Conservation (phyloP, 2,797 vertebrate species). For the Rhinichthys osculus region DNA sequence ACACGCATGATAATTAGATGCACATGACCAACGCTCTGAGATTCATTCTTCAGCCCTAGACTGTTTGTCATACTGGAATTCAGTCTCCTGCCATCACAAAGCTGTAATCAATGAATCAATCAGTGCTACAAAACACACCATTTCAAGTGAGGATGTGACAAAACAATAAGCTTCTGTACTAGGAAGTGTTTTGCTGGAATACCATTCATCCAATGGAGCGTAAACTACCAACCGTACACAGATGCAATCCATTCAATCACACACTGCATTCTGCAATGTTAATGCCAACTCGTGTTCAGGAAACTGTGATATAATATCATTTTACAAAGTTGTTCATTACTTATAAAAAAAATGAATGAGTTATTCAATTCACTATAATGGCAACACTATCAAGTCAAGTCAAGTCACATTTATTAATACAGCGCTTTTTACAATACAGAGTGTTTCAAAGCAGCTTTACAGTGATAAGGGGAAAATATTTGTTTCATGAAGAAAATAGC, state of each 20-base stretch:
- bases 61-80: constrained; percentile 35
- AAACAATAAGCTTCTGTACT: constrained; percentile 43
- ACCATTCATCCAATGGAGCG: constrained; percentile 7
- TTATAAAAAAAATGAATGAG: constrained; percentile 32
- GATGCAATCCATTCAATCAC: constrained; percentile 1
- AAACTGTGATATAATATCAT: background rate
- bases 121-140: constrained; percentile 45
- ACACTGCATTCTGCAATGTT: background rate
- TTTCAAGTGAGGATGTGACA: constrained; percentile 42
- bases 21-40: constrained; percentile 69
- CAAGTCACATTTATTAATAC: too few species aligned
- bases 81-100: constrained; percentile 42
- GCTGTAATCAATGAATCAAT: constrained; percentile 47
- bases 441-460: too few species aligned
- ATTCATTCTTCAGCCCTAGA: constrained; percentile 48
- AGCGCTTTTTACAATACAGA: too few species aligned
- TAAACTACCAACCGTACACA: constrained; percentile 4
- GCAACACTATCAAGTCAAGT: constrained; percentile 10
- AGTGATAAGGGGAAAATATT: too few species aligned
- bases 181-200: constrained; percentile 43
- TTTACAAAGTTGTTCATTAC: constrained; percentile 12
- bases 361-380: constrained; percentile 29
- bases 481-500: too few species aligned
- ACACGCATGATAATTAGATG: constrained; percentile 76
- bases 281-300: constrained; percentile 3